Evolutionary conservation across 2,888 invertebrate species (phyloP), one percentile per base, ranked within the genome.

Genomic region (Lycophotia porphyrea): DNA sequence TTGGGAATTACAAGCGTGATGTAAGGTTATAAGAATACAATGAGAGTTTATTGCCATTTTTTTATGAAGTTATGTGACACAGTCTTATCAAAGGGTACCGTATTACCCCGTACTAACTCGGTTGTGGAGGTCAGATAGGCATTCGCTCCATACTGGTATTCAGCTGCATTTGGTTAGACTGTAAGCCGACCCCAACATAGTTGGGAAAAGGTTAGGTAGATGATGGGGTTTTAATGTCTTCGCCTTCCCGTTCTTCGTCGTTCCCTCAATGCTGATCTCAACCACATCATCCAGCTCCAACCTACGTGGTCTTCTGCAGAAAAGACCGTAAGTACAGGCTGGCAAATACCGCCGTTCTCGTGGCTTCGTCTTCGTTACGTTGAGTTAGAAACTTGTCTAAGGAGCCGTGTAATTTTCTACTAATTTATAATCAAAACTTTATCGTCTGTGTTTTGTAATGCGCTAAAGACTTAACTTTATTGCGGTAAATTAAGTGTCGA

Each of bases 371-470:
- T 27, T 65, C 5, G 1, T 31, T 36, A 64, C 68, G 24, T 69
- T 60, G 15, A 68, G 7, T 82, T 72, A 61, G n/a, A 68, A 80
- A 77, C 77, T 76, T 81, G 34, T 76, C 47, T 44, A 60, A 82
- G 60, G 49, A 71, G n/a, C 60, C 68, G 18, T 44, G 34, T 77
- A 77, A 77, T 69, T 81, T 68, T 34, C 58, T 81, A 65, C 58
- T 76, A 71, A 81, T 49, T 55, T 42, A 34, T 39, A 52, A 65
- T 60, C 49, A 60, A 36, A 67, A 52, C 49, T 81, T 70, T 63
- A 74, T 67, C 42, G 18, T 64, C 67, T 63, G 13, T 55, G 47
- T 21, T 61, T 65, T 2, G 13, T 47, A 36, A 55, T 31, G 39
- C 13, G 58, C 18, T 55, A 27, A 69, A 69, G 21, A 27, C n/a